Evolutionary conservation across 2,113 vertebrate species (phyloP).

Genomic region (Hipposideros armiger): DNA sequence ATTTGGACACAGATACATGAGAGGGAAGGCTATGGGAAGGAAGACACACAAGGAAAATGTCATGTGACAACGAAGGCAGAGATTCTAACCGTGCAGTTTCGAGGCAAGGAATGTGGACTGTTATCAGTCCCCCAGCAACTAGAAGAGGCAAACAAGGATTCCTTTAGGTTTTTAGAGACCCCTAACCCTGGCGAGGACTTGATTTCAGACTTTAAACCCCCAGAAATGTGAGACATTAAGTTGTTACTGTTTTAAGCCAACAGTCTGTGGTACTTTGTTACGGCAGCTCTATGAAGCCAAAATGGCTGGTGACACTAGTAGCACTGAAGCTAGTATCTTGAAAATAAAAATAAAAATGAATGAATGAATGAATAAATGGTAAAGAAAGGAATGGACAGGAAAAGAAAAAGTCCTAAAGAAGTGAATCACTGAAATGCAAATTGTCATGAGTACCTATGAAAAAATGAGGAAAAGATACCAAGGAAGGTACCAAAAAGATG

Average conservation of each 20-base stretch:
- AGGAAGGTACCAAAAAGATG: neutral
- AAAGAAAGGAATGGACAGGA: neutral
- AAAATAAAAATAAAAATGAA: neutral
- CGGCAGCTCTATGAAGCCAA: neutral
- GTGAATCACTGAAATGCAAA: conserved; percentile 53
- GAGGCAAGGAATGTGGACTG: neutral
- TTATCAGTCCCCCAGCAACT: neutral
- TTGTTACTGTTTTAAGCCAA: neutral
- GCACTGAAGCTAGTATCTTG: neutral
- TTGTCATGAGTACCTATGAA: conserved; percentile 11
- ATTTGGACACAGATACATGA: neutral
- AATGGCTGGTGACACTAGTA: neutral
- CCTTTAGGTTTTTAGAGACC: neutral
- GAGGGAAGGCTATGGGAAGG: neutral
- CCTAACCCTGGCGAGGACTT: neutral
- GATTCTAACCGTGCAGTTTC: neutral
- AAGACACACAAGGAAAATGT: neutral
- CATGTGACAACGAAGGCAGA: neutral
- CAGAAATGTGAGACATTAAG: neutral
- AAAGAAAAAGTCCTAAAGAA: conserved; percentile 47
- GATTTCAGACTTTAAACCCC: neutral
- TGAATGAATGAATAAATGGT: too few relatives aligned
- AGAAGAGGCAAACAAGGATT: neutral
- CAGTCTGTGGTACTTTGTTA: neutral
- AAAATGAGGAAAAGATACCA: conserved; percentile 37